Conservation (phyloP, 2,797 vertebrate genomes). For the Brachyrhaphis roseni region DNA sequence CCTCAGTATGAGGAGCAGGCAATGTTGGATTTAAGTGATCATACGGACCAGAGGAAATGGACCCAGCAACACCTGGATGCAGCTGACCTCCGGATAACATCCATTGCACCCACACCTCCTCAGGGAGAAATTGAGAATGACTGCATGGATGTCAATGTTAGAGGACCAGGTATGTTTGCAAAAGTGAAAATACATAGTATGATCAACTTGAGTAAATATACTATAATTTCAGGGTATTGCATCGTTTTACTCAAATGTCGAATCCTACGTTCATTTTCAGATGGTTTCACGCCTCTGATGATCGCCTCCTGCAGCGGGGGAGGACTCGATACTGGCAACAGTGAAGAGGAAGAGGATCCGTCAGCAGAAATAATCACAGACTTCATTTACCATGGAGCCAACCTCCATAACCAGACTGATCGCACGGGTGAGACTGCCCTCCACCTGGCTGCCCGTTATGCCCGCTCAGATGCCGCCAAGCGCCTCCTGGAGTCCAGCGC, state of each 20-base stretch:
- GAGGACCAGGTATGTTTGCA: conserved; percentile 88
- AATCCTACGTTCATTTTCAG: conserved; percentile 66
- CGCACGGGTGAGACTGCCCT: conserved; percentile 96
- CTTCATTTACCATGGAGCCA: conserved; percentile 98
- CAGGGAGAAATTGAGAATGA: conserved; percentile 95
- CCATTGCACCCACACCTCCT: conserved; percentile 94
- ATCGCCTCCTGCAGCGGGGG: conserved; percentile 98
- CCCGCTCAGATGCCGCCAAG: conserved; percentile 96
- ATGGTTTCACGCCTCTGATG: conserved; percentile 98
- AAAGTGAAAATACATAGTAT: background rate
- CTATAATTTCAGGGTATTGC: background rate
- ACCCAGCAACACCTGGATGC: conserved; percentile 98
- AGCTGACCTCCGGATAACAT: conserved; percentile 91
- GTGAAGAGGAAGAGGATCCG: conserved; percentile 95
- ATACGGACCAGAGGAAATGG: conserved; percentile 96
- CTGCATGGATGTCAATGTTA: conserved; percentile 97
- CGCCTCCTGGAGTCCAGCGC: conserved; percentile 96
- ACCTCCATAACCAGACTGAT: conserved; percentile 97
- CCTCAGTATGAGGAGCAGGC: conserved; percentile 92
- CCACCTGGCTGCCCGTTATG: conserved; percentile 94
- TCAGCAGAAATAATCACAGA: conserved; percentile 94
- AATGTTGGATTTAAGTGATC: conserved; percentile 89
- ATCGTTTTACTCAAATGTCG: background rate
- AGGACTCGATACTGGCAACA: conserved; percentile 93
- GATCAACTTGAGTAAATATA: background rate